Percentiles rank a stretch among this genome's conserved stretches.
Evolutionary conservation across 2,113 vertebrate genomes (phyloP).

Genomic region (Eulemur rufifrons): DNA sequence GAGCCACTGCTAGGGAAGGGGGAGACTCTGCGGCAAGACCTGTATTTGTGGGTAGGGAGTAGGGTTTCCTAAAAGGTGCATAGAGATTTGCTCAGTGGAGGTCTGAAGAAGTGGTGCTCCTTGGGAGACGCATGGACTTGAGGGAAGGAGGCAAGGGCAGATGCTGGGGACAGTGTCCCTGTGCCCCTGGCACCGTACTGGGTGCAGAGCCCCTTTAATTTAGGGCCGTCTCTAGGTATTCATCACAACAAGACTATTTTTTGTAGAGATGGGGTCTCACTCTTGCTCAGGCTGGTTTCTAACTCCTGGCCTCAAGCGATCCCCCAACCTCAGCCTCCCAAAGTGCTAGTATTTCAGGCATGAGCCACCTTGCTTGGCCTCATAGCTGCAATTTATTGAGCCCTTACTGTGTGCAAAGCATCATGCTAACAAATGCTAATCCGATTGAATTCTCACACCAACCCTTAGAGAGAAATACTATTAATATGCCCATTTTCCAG

Average conservation of each 20-base stretch:
- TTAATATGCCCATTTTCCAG: neutral
- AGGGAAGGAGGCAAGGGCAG: neutral
- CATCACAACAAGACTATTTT: neutral
- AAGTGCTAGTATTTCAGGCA: too few species aligned
- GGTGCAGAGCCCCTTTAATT: neutral
- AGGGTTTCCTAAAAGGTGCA: neutral
- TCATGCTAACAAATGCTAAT: neutral
- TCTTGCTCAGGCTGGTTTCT: too few species aligned
- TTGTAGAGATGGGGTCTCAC: too few species aligned
- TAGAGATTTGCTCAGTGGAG: neutral
- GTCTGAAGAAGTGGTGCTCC: neutral
- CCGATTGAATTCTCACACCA: neutral
- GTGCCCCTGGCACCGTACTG: too few species aligned
- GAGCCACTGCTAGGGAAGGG: neutral
- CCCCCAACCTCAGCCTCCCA: too few species aligned
- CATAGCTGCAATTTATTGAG: neutral
- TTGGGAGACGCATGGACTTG: neutral
- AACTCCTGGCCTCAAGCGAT: too few species aligned
- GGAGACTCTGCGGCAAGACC: neutral
- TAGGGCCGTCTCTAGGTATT: neutral
- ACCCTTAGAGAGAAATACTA: neutral
- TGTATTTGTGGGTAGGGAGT: neutral
- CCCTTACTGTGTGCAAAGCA: neutral
- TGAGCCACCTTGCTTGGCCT: too few species aligned
- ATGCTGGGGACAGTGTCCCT: neutral